Evolutionary conservation across 92 coral and sea anemone species (phyloP).

Genomic region (Porites lobata): DNA sequence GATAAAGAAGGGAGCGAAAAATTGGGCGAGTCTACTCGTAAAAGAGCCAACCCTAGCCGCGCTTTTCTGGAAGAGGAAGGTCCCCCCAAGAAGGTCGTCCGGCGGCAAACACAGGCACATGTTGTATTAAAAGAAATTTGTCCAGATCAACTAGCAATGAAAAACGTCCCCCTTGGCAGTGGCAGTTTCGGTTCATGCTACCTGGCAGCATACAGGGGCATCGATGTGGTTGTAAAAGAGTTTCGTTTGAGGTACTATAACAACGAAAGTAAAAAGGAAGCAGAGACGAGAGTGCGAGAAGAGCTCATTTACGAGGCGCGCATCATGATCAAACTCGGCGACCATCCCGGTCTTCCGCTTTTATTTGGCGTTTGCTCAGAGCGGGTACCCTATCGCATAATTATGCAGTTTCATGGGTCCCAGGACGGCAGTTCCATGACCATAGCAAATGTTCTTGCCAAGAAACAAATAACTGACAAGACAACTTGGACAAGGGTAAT

Average conservation of each 20-base stretch:
- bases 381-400: conserved; percentile 8
- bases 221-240: conserved; percentile 8
- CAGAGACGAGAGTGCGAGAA: conserved; percentile 6
- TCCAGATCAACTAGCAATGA: not conserved
- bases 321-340: conserved; percentile 42
- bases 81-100: conserved; percentile 4
- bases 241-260: conserved; percentile 1
- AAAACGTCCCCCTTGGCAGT: not conserved
- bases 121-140: not conserved
- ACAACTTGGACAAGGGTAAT: conserved; percentile 32
- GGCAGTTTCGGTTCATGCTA: conserved; percentile 6
- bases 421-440: conserved; percentile 30
- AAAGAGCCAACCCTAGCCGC: not conserved
- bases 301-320: conserved; percentile 38
- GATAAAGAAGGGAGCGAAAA: not conserved
- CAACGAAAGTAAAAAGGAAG: conserved; percentile 1
- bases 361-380: conserved; percentile 30
- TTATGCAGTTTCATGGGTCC: conserved; percentile 21
- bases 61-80: not conserved
- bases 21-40: not conserved
- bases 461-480: conserved; percentile 24
- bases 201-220: conserved; percentile 13
- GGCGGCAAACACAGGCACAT: not conserved
- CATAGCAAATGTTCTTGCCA: conserved; percentile 14
- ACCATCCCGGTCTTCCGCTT: conserved; percentile 48